Percentiles rank a stretch among this genome's conserved stretches.
Evolutionary conservation across 2,797 vertebrate species (phyloP).

Genomic region (Falco berigora): DNA sequence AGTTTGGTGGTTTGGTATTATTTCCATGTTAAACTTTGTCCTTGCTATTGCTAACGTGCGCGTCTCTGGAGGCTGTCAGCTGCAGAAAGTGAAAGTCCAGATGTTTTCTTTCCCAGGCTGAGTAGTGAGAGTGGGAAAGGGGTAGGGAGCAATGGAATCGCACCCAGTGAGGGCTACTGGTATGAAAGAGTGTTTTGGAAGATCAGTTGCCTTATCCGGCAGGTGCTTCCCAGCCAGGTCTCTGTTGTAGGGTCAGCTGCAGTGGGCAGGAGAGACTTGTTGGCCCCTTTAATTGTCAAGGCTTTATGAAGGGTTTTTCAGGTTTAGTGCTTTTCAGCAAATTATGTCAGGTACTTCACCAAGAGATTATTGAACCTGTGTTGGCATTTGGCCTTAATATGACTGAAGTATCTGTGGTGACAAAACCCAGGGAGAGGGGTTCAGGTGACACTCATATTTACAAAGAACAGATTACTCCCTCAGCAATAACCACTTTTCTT

Average conservation of each 20-base stretch:
- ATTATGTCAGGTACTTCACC: not conserved
- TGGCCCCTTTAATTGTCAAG: not conserved
- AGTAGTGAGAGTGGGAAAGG: not conserved
- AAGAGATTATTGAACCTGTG: not conserved
- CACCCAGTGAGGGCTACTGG: not conserved
- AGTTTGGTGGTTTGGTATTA: rapidly evolving
- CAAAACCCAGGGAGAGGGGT: not conserved
- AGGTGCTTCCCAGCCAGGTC: not conserved
- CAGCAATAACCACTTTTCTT: not conserved
- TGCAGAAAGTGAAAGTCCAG: not conserved
- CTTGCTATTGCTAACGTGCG: rapidly evolving
- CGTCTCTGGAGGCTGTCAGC: not conserved
- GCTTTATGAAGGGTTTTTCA: not conserved
- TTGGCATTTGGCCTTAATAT: not conserved
- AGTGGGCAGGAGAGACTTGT: not conserved
- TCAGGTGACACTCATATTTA: not conserved
- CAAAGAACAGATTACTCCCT: not conserved
- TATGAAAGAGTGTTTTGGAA: rapidly evolving
- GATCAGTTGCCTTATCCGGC: not conserved
- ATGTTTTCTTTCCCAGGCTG: not conserved
- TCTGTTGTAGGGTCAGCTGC: not conserved
- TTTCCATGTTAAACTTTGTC: not conserved
- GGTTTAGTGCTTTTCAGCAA: not conserved
- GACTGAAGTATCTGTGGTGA: not conserved
- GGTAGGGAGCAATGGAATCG: not conserved